Conservation (phyloP, 2,113 vertebrate genomes). For the Zosterops japonicus region DNA sequence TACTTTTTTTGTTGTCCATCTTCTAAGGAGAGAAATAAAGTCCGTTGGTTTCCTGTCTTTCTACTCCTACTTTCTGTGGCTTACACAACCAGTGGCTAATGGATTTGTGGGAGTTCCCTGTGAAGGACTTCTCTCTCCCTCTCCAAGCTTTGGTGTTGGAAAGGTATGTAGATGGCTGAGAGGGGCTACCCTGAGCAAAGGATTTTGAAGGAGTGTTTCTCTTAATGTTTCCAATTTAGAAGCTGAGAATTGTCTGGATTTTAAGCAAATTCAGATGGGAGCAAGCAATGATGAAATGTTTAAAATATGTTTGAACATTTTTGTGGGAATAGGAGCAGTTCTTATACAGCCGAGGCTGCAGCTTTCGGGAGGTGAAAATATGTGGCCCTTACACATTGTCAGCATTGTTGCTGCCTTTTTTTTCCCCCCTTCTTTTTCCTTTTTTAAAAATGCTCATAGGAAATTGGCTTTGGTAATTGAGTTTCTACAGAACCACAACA, state of each 20-base stretch:
- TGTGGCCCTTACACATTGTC: constrained; percentile 43
- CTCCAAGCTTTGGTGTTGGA: background rate
- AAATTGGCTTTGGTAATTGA: constrained; percentile 69
- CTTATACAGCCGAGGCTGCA: background rate
- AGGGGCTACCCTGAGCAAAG: background rate
- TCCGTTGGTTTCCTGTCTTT: background rate
- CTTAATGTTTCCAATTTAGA: constrained; percentile 32
- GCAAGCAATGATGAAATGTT: constrained; percentile 57
- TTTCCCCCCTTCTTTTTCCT: background rate
- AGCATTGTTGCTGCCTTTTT: background rate
- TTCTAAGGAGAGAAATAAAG: background rate
- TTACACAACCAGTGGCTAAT: background rate
- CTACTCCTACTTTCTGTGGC: background rate
- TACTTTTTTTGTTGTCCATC: background rate
- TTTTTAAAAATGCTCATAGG: constrained; percentile 40
- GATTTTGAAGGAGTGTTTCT: background rate
- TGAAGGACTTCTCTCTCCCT: background rate
- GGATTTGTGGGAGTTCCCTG: background rate
- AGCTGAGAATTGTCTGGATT: constrained; percentile 53
- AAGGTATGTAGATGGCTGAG: background rate
- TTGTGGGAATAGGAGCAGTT: constrained; percentile 42
- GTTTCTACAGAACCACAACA: constrained; percentile 66
- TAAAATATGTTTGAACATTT: constrained; percentile 59
- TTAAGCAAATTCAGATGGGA: constrained; percentile 61
- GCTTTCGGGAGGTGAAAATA: constrained; percentile 7